Conservation (phyloP, 92 coral and sea anemone genomes). For the Anthopleura xanthogrammica region DNA sequence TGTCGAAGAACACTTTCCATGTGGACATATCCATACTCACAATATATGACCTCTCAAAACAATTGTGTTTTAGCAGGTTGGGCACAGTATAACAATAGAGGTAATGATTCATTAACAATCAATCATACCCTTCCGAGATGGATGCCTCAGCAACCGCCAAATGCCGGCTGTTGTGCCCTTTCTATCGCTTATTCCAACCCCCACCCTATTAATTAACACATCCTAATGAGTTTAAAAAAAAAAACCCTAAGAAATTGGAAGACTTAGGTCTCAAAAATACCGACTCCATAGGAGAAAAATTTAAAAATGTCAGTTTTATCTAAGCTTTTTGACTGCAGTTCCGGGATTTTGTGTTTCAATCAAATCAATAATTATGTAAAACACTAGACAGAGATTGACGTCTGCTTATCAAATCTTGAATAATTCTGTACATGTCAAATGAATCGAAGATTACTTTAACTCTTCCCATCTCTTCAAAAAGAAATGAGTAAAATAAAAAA, state of each 20-base stretch:
- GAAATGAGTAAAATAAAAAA: too few relatives aligned
- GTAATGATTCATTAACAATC: background rate
- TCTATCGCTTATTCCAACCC: background rate
- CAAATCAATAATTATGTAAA: too few relatives aligned
- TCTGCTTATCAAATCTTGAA: too few relatives aligned
- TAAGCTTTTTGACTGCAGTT: too few relatives aligned
- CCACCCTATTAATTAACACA: background rate
- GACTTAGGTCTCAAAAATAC: too few relatives aligned
- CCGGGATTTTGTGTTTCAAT: too few relatives aligned
- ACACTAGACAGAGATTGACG: too few relatives aligned
- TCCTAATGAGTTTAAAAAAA: background rate
- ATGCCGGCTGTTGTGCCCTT: background rate
- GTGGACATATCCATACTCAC: background rate
- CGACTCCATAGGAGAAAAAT: too few relatives aligned
- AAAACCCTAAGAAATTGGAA: background rate
- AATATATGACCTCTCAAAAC: background rate
- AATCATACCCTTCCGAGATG: background rate
- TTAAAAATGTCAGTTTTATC: too few relatives aligned
- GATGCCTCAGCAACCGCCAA: conserved; percentile 2
- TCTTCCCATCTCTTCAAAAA: too few relatives aligned
- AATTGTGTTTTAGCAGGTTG: background rate
- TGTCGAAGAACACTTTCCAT: background rate
- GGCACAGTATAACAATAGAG: background rate
- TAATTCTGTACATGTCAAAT: too few relatives aligned
- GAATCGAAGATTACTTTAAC: too few relatives aligned